Evolutionary conservation across 1,140 invertebrate species (phyloP), one percentile per base, ranked within the genome.

Genomic region (Trichoplusia ni): DNA sequence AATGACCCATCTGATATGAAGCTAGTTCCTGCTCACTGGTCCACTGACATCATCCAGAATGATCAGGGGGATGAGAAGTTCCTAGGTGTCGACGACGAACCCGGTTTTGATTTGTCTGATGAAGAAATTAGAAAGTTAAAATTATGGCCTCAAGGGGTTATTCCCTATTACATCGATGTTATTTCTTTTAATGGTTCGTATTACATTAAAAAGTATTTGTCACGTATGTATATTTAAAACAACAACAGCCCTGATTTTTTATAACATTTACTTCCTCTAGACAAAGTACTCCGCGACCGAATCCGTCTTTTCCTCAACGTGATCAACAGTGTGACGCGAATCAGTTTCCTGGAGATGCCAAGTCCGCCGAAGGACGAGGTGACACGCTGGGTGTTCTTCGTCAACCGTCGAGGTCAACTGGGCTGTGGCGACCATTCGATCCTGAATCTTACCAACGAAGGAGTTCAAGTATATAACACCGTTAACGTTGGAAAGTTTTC

Each of bases 401-500:
- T 86, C 4, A 89, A 89, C 47, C 71, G 86, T 13, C 69, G 69
- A 68, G 76, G 75, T 2, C 29, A 66, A 9, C 64, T 82, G 0
- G 58, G 46, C 35, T 86, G 84, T 67, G 64, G 14, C 40, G 79
- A 82, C 62, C 64, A 76, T 54, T 53, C 75, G 2, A 71, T 69
- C 4, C 64, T 67, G 4, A 69, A 81, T 23, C 84, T 81, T 53
- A 80, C 81, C 0, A 81, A 71, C 33, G 29, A 66, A 64, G 82
- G 86, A 38, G 76, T 84, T 21, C 86, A 89, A 80, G 86, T 89
- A n/a, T n/a, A n/a, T n/a, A n/a, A n/a, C n/a, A n/a, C n/a, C n/a
- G n/a, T n/a, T n/a, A n/a, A n/a, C n/a, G n/a, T n/a, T n/a, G n/a
- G n/a, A n/a, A n/a, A n/a, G n/a, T n/a, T n/a, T n/a, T n/a, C n/a